Evolutionary conservation across 2,888 invertebrate species (phyloP).

Genomic region (Ferrisia virgata): DNA sequence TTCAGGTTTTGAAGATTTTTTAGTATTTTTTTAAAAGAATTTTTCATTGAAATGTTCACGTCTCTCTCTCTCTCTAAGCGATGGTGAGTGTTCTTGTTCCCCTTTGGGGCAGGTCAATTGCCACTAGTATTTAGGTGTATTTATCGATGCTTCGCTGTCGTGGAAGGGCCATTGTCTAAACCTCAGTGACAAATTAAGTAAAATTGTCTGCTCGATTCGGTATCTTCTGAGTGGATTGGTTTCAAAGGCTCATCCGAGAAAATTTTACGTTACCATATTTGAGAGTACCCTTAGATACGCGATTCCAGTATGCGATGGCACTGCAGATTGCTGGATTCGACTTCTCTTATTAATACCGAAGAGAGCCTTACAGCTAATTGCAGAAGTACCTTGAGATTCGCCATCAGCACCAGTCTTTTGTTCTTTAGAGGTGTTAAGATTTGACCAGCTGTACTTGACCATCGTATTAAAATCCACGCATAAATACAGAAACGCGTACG

Average conservation of each 20-base stretch:
- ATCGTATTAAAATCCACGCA: background rate
- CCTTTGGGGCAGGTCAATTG: background rate
- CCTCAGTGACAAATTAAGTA: background rate
- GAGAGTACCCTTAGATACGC: background rate
- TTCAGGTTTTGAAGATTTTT: too few species aligned
- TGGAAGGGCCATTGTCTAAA: background rate
- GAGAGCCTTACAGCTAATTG: background rate
- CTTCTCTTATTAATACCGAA: background rate
- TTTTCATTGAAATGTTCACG: too few species aligned
- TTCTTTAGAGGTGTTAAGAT: background rate
- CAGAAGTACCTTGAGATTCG: background rate
- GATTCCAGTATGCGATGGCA: background rate
- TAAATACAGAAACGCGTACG: background rate
- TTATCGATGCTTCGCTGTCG: background rate
- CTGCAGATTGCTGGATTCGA: too few species aligned
- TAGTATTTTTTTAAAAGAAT: too few species aligned
- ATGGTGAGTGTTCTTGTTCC: background rate
- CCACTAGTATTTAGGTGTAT: background rate
- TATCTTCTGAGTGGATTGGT: background rate
- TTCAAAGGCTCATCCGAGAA: background rate
- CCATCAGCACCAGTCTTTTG: background rate
- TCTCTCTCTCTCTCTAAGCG: too few species aligned
- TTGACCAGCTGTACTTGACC: background rate
- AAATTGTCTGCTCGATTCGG: background rate
- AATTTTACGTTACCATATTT: background rate